Evolutionary conservation across 2,113 vertebrate species (phyloP), one percentile per base, ranked within the genome.

Genomic region (Ceratotherium simum): DNA sequence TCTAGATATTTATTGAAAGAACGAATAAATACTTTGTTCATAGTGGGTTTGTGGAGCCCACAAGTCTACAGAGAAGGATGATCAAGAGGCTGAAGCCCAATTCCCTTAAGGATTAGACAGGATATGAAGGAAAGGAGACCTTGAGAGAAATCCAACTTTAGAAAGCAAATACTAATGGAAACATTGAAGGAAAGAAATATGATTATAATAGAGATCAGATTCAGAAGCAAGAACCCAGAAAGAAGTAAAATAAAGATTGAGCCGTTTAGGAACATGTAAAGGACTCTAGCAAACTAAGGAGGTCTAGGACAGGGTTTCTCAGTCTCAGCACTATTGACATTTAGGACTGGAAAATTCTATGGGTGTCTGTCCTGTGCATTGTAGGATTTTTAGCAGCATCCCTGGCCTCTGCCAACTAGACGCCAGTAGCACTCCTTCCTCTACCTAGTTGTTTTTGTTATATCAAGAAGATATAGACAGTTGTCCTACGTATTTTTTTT

Each of bases 371-470:
- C 10, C 16, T 51, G 20, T 21, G 2, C 16, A 5, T 39, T 58
- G 6, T 5, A 56, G 21, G 29, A 42, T 33, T 25, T 20, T 64
- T 14, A 85, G 27, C 25, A 51, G 17, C 21, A 80, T 48, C 4
- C 12, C 12, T 87, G 27, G 23, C 11, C 29, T 54, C 18, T 42
- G 13, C 16, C 46, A 33, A 29, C 60, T 42, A 20, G n/a, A 39
- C 8, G 2, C 1, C 18, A 65, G 6, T 25, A 78, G 12, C 23
- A 7, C 0, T 2, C 2, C 4, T 54, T 54, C 20, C 2, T 1
- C 8, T 27, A 21, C 2, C 27, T 48, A n/a, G 39, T 54, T 70
- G 27, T 16, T 91, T 84, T 76, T 29, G 27, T 82, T 81, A 58
- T 36, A 16, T 79, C 23, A 70, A 27, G 6, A 80, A 56, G 6